Evolutionary conservation across 92 coral and sea anemone genomes (phyloP), one percentile per base, ranked within the genome.

Genomic region (Epizoanthus rinbou): DNA sequence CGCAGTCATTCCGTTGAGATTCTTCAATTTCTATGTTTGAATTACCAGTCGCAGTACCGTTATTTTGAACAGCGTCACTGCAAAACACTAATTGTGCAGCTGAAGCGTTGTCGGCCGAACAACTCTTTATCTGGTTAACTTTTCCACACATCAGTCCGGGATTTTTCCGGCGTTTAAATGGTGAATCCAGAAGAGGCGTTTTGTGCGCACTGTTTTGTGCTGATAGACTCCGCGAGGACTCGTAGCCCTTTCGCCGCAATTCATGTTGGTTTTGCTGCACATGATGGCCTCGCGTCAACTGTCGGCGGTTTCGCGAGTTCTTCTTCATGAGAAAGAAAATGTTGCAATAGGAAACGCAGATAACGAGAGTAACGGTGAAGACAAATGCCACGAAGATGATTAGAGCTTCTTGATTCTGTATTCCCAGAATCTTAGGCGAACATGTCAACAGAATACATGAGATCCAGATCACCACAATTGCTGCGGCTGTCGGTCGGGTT

Each of bases 351-450:
- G 92, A 86, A 6, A 87, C 69, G 54, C 86, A 64, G 57, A 89
- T 84, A 52, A 85, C 81, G 19, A 91, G 54, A 6, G 93, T 89
- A 11, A 89, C 91, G 10, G 83, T 62, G 6, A 92, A 88, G 16
- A 92, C 91, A 81, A 87, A 92, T 28, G 70, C 91, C 14, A 88
- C 87, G 59, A 92, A 92, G 75, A 88, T 89, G 22, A 89, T 78
- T 8, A 87, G 73, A 66, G 85, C 90, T 0, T 88, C 93, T 5
- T 76, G 82, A 64, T 92, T 89, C 0, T 88, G 62, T 43, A 92
- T 82, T 21, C 93, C 96, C 16, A 89, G 90, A 43, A 92, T 85
- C 45, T 82, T 78, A 3, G 96, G 89, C 7, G 88, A 17, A 58
- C 93, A 85, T 13, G 96, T 92, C 85, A 92, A 83, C 62, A 73